Percentiles rank a stretch among this genome's conserved stretches.
phyloP scores from a whole-genome alignment of 2,113 vertebrate genomes.

The Lethenteron camtschaticum region DNA sequence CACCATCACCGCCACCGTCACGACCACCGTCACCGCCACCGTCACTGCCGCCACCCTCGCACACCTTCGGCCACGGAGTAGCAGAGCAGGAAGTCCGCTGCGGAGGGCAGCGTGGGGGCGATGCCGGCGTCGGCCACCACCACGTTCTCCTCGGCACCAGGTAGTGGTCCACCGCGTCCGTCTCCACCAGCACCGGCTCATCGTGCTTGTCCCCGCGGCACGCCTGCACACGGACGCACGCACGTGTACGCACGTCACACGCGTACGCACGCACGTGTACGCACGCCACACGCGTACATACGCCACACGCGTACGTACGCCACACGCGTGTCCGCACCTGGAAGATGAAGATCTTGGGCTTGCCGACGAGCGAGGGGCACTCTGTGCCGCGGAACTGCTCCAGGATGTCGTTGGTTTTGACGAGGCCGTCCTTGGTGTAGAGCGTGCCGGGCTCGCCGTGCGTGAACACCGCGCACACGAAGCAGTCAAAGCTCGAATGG shows the following conservation, averaged over 20 bases:
- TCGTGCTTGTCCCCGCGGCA: constrained; percentile 67
- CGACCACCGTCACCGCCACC: too few relatives aligned
- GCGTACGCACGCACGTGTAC: too few relatives aligned
- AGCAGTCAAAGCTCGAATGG: constrained; percentile 54
- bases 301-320: too few relatives aligned
- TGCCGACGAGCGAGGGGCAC: constrained; percentile 57
- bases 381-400: constrained; percentile 53
- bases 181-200: constrained; percentile 26
- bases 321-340: constrained; percentile 35
- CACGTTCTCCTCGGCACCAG: constrained; percentile 13
- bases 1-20: too few relatives aligned
- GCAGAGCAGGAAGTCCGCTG: constrained; percentile 88
- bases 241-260: neutral
- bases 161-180: neutral
- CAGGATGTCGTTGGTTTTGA: constrained; percentile 38
- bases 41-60: too few relatives aligned
- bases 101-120: constrained; percentile 50
- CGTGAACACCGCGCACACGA: constrained; percentile 63
- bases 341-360: constrained; percentile 85
- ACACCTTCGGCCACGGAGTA: constrained; percentile 84
- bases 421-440: constrained; percentile 38
- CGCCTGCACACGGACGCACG: constrained; percentile 24
- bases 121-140: constrained; percentile 47
- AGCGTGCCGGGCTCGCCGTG: constrained; percentile 55
- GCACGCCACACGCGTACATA: too few relatives aligned